Evolutionary conservation across 2,797 vertebrate genomes (phyloP).

Genomic region (Centropyge bicolor): DNA sequence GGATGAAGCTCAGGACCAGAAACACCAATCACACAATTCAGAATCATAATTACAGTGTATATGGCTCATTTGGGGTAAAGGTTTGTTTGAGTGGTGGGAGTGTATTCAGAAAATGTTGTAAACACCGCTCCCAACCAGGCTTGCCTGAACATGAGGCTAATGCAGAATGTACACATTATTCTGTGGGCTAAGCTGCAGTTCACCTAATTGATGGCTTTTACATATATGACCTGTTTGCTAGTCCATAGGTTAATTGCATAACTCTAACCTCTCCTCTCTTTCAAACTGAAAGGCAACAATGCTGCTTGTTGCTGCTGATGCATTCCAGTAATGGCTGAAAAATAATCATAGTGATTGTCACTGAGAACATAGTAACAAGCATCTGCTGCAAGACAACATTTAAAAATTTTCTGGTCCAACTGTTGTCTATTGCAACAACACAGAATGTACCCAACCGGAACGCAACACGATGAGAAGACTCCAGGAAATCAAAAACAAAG

Average conservation of each 20-base stretch:
- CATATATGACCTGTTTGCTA: conserved; percentile 27
- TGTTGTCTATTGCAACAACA: conserved; percentile 15
- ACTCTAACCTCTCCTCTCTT: background rate
- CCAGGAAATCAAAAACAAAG: conserved; percentile 50
- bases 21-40: background rate
- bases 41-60: background rate
- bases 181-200: conserved; percentile 14
- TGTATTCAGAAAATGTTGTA: conserved; percentile 55
- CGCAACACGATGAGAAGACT: conserved; percentile 11
- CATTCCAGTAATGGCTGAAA: background rate
- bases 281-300: background rate
- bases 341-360: too few relatives aligned
- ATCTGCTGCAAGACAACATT: background rate
- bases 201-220: conserved; percentile 40
- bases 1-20: background rate
- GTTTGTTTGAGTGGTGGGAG: conserved; percentile 64
- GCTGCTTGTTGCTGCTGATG: background rate
- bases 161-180: conserved; percentile 29
- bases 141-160: conserved; percentile 48
- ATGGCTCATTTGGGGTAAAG: conserved; percentile 43
- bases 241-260: conserved; percentile 6
- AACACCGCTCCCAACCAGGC: conserved; percentile 62
- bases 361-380: background rate
- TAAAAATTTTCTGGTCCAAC: background rate
- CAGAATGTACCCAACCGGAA: background rate